Conservation (phyloP, 2,113 vertebrate genomes). For the Pangasianodon gigas region DNA sequence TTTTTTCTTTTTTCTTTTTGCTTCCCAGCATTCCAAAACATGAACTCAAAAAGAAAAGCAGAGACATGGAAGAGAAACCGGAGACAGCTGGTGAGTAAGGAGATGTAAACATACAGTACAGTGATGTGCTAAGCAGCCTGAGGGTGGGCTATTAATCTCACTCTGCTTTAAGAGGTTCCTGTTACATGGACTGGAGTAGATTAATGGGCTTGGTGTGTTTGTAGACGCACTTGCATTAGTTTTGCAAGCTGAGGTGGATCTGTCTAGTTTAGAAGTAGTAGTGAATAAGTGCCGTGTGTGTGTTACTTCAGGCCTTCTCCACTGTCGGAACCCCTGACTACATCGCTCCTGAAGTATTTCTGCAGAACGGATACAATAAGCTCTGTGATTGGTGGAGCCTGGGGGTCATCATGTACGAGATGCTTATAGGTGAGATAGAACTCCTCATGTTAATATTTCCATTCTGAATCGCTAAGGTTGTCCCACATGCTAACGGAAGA, state of each 20-base stretch:
- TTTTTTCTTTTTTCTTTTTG: background rate
- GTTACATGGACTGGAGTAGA: background rate
- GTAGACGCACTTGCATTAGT: background rate
- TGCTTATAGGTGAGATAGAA: conserved; percentile 87
- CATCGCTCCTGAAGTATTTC: conserved; percentile 96
- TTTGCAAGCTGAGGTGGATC: background rate
- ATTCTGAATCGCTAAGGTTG: background rate
- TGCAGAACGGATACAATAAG: conserved; percentile 98
- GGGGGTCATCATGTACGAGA: conserved; percentile 98
- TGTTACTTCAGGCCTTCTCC: conserved; percentile 84
- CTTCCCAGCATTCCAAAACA: conserved; percentile 91
- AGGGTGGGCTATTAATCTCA: conserved; percentile 7
- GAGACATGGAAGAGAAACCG: conserved; percentile 99
- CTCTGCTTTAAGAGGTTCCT: background rate
- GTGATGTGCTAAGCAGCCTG: background rate
- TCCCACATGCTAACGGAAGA: background rate
- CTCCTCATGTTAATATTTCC: background rate
- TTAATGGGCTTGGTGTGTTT: background rate
- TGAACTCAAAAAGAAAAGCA: conserved; percentile 99
- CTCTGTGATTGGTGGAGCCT: conserved; percentile 98
- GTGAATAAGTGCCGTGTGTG: background rate
- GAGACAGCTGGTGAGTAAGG: conserved; percentile 85
- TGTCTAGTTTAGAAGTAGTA: background rate
- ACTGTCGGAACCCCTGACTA: conserved; percentile 96
- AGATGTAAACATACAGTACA: background rate